phyloP scores from a whole-genome alignment of 2,113 vertebrate genomes.

The Scopus umbretta region DNA sequence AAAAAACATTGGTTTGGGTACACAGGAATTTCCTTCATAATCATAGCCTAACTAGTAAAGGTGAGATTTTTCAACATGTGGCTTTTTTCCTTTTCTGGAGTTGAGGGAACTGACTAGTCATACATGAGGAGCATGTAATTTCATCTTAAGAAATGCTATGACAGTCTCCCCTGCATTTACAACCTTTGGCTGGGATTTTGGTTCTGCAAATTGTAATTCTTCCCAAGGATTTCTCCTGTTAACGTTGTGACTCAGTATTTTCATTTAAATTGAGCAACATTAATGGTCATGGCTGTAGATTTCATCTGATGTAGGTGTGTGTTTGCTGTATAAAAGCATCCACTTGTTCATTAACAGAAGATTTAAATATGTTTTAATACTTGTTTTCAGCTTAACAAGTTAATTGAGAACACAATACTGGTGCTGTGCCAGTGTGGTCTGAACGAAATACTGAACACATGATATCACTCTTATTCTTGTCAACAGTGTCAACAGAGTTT shows the following conservation, averaged over 20 bases:
- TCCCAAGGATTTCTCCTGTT: background rate
- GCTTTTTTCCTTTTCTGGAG: background rate
- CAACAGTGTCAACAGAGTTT: background rate
- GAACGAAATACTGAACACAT: background rate
- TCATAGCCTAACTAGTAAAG: background rate
- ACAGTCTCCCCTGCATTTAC: background rate
- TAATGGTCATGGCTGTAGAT: background rate
- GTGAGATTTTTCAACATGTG: background rate
- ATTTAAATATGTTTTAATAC: background rate
- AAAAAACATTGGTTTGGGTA: fast-evolving
- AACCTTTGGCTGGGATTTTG: background rate
- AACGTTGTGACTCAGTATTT: fast-evolving
- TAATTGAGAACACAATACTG: background rate
- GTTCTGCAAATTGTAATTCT: background rate
- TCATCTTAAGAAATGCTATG: background rate
- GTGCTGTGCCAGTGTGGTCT: background rate
- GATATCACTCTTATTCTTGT: background rate
- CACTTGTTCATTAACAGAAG: background rate
- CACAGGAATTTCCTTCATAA: background rate
- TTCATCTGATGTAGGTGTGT: background rate
- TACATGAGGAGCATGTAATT: background rate
- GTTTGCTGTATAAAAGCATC: background rate
- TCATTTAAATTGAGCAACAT: background rate
- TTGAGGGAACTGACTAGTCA: background rate
- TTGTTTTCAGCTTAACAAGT: background rate